Conservation (phyloP, 1,140 invertebrate genomes). For the Hyposmocoma kahamanoa region DNA sequence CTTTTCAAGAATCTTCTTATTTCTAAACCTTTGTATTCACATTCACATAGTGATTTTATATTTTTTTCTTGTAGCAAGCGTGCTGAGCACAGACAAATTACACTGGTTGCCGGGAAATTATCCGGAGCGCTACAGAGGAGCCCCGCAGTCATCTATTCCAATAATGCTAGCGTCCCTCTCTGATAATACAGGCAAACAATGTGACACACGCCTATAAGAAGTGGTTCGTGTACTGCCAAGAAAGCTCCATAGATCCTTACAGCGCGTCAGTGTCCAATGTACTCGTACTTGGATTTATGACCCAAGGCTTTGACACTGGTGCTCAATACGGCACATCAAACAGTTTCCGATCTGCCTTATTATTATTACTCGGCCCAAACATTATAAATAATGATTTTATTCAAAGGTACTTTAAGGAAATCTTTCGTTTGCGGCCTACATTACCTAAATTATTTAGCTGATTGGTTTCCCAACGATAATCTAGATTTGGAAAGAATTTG, state of each 20-base stretch:
- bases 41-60: neutral
- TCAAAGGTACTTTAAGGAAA: neutral
- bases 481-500: neutral
- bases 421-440: neutral
- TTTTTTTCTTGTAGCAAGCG: neutral
- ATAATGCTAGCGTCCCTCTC: conserved; percentile 17
- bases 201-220: conserved; percentile 12
- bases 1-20: neutral
- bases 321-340: conserved; percentile 3
- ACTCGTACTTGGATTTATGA: neutral
- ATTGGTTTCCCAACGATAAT: neutral
- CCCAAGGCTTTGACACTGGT: neutral
- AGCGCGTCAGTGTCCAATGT: neutral
- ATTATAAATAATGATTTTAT: neutral
- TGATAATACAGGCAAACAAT: conserved; percentile 28
- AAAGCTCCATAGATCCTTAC: neutral
- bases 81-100: neutral
- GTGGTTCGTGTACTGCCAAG: conserved; percentile 1
- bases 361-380: neutral
- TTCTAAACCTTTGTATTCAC: neutral
- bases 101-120: conserved; percentile 1
- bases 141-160: conserved; percentile 11
- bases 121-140: conserved; percentile 2
- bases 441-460: neutral
- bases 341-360: neutral